These are phyloP conservation scores for Neoaliturus tenellus DNA, from an alignment of 2,888 invertebrate species.

Conservation along the genomic window DNA sequence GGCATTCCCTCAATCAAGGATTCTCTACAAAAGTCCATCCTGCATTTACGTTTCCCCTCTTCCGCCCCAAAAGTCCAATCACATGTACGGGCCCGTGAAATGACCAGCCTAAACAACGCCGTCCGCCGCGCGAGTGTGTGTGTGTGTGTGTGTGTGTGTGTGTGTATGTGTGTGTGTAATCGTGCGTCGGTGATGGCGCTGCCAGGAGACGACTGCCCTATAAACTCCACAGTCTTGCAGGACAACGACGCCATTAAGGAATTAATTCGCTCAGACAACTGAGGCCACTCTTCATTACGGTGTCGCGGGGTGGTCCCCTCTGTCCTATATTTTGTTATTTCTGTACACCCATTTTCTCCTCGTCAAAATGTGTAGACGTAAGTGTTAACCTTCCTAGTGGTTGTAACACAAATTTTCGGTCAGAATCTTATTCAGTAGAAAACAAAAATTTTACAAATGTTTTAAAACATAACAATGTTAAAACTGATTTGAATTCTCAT, in stretches of 20 bases:
- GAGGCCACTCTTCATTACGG: conserved; percentile 16
- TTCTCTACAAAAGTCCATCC: not conserved
- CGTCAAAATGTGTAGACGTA: no score
- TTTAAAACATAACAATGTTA: no score
- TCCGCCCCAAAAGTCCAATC: conserved; percentile 20
- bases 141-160: not conserved
- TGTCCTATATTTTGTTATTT: not conserved
- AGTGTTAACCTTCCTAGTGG: no score
- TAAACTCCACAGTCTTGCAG: conserved; percentile 24
- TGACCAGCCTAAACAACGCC: not conserved
- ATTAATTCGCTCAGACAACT: conserved; percentile 35
- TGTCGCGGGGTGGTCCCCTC: not conserved
- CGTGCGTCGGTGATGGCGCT: no score
- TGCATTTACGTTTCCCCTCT: conserved; percentile 7
- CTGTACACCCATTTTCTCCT: not conserved
- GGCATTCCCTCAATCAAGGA: conserved; percentile 20
- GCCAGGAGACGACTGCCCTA: not conserved
- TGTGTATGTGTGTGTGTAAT: not conserved
- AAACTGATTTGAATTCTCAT: no score
- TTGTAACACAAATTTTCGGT: no score
- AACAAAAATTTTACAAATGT: no score
- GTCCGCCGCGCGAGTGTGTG: not conserved
- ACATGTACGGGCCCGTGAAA: conserved; percentile 22
- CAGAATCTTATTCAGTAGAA: no score
- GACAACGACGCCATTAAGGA: conserved; percentile 30